Base-by-base conservation (phyloP, 2,888 invertebrate genomes). In the Drosophila yooni region DNA sequence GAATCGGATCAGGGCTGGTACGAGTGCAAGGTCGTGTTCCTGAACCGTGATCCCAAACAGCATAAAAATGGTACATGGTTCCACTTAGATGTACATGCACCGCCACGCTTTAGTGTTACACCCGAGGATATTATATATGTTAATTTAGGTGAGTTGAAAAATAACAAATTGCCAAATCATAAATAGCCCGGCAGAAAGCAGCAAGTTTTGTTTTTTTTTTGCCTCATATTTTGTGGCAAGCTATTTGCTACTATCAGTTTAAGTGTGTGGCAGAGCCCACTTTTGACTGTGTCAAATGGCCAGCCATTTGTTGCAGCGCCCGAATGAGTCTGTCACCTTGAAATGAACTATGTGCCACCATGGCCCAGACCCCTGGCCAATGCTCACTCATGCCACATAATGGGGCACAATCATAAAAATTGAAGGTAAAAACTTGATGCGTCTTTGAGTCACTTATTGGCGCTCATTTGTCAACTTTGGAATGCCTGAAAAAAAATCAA, bases 1-100 rank as follows among this genome's bases (percentile, higher is more conserved):
- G 98, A 98, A 94, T 95, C 96, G 91, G 99, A 99, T 94, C 97
- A 97, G 93, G 99, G 99, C 93, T 99, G 99, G 99, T 99, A 98
- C 95, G 97, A 98, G 94, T 98, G 97, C 94, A 96, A 95, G 94
- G 98, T 99, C 94, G 97, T 97, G 94, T 98, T 98, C 94, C 96
- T 98, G 94, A 98, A 98, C 94, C 96, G 98, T 91, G 97, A 97
- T 91, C 97, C 98, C 88, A 97, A 97, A 94, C 96, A 96, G 93
- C 96, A 96, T 94, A 97, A 97, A 94, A 98, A 97, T 94, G 98
- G 99, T 93, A 98, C 98, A 92, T 99, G 98, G 98, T 98, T 99
- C 94, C 98, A 99, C 94, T 95, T 99, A 94, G 98, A 98, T 94
- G 98, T 99, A 93, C 98, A 98, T 95, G 98, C 98, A 93, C 98